phyloP scores from a whole-genome alignment of 2,113 vertebrate species.

The Urocynchramus pylzowi region DNA sequence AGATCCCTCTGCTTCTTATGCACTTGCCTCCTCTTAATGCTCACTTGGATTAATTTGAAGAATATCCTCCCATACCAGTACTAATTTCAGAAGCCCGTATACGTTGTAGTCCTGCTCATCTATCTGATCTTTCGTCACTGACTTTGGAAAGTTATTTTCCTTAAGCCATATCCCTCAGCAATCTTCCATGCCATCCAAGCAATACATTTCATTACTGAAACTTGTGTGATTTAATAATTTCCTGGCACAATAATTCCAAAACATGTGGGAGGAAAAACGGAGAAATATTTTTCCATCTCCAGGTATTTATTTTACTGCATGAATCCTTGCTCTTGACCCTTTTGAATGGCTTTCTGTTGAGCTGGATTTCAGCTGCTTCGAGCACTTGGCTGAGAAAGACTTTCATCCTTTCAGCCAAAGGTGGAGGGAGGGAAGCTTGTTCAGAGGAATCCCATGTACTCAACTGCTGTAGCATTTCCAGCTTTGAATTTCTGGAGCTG shows the following conservation, averaged over 20 bases:
- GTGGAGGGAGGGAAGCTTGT: neutral
- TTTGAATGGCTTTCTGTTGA: neutral
- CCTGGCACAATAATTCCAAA: constrained; percentile 4
- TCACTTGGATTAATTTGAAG: neutral
- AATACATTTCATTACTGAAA: neutral
- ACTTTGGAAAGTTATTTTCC: neutral
- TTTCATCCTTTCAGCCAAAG: neutral
- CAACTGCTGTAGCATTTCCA: neutral
- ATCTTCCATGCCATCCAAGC: neutral
- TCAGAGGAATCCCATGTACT: neutral
- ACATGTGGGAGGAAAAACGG: neutral
- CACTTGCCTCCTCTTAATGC: neutral
- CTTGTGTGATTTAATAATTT: constrained; percentile 16
- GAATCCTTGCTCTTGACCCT: neutral
- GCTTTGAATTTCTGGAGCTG: neutral
- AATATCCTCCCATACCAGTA: neutral
- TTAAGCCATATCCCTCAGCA: neutral
- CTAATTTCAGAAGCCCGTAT: neutral
- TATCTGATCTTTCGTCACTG: neutral
- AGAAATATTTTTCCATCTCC: neutral
- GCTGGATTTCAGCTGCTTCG: neutral
- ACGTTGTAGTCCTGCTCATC: neutral
- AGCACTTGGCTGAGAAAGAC: neutral
- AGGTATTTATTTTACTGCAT: neutral
- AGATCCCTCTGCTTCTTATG: neutral